Evolutionary conservation across 2,113 vertebrate species (phyloP), one percentile per base, ranked within the genome.

Genomic region (Gopherus flavomarginatus): DNA sequence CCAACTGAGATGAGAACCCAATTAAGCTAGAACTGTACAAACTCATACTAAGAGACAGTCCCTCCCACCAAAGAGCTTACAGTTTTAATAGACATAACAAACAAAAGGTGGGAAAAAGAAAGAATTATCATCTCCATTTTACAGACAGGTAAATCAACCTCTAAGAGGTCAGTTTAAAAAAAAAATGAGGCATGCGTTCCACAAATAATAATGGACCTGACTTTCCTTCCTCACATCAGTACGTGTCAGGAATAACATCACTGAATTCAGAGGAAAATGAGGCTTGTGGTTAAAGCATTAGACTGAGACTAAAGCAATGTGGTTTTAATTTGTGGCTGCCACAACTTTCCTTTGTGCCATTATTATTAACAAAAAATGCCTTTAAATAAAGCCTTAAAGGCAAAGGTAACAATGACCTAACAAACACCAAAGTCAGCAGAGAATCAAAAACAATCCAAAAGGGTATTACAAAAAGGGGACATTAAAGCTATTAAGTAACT

Each of bases 361-460:
- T 90, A 47, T 26, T 77, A 17, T 8, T 57, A 86, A 81, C 72
- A 83, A 78, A 47, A 83, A 42, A 85, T 54, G 57, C 27, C 80
- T 84, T 5, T 44, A 62, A 87, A 24, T 56, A 29, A 90, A 92
- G 49, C 42, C 69, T n/a, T 11, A n/a, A 78, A 83, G 57, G 62
- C 42, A 7, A 65, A 81, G 26, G n/a, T n/a, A 88, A 95, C 27
- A 53, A 16, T 69, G 35, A n/a, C 35, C 35, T n/a, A 69, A 16
- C 9, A 54, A 81, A 85, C n/a, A 57, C 19, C 52, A 87, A 81
- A 86, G 50, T 49, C 54, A 54, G 9, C 11, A 54, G 38, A 35
- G 85, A 92, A 92, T 82, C 82, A 86, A 88, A 83, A 92, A 77
- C 65, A 83, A 47, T 62, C 81, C 52, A 85, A 85, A 82, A 53